These are phyloP conservation scores for Hedya salicella DNA, from an alignment of 2,888 invertebrate genomes.

Conservation along the genomic window DNA sequence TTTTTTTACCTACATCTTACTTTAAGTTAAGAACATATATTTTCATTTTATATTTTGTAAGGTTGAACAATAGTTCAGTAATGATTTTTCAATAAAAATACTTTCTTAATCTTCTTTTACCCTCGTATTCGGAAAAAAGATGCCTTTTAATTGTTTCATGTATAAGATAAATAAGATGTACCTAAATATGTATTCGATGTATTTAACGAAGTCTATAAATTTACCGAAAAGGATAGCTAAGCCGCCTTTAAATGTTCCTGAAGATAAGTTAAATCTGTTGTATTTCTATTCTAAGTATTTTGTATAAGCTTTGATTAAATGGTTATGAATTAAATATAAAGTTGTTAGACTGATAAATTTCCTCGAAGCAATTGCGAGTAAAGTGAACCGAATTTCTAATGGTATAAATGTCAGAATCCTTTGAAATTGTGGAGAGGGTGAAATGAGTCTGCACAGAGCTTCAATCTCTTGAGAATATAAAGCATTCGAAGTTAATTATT, in stretches of 20 bases:
- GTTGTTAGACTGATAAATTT: slow-evolving; percentile 6
- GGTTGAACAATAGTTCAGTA: too few relatives aligned
- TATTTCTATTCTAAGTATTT: slow-evolving; percentile 4
- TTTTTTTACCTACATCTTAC: too few relatives aligned
- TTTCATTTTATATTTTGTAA: too few relatives aligned
- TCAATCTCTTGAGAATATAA: slow-evolving; percentile 11
- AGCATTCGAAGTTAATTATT: slow-evolving; percentile 21
- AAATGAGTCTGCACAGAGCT: slow-evolving; percentile 1
- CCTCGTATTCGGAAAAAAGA: too few relatives aligned
- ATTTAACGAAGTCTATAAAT: too few relatives aligned
- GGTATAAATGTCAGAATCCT: not conserved
- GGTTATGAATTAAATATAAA: slow-evolving; percentile 9
- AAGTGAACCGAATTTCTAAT: not conserved
- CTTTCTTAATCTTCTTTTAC: too few relatives aligned
- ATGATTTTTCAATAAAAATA: too few relatives aligned
- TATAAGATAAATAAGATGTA: too few relatives aligned
- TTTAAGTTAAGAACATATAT: too few relatives aligned
- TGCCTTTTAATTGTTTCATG: too few relatives aligned
- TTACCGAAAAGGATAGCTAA: not conserved
- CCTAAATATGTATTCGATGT: too few relatives aligned
- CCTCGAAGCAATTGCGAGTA: not conserved
- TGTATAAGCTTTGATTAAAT: slow-evolving; percentile 11
- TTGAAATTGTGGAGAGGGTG: not conserved
- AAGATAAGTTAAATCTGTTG: not conserved
- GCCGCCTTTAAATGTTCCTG: slow-evolving; percentile 36